A percentile compares a stretch with the other conserved stretches of the same genome.
These are phyloP conservation scores for Pandion haliaetus DNA, from an alignment of 2,113 vertebrate genomes.

Conservation along the genomic window DNA sequence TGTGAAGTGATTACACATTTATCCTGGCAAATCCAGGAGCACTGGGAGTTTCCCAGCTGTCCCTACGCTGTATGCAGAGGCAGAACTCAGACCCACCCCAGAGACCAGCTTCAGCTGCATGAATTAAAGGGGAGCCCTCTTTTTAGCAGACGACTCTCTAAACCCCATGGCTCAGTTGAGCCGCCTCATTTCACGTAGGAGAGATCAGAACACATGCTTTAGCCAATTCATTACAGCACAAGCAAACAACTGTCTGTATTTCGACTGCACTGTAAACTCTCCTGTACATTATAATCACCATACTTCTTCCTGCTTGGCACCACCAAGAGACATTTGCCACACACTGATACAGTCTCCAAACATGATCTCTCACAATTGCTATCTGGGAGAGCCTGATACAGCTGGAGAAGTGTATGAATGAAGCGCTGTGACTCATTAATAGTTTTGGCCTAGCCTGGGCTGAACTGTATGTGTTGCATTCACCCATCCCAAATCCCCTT, in stretches of 20 bases:
- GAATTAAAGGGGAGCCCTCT: neutral
- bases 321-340: neutral
- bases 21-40: neutral
- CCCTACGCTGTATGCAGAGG: neutral
- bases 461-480: neutral
- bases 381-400: neutral
- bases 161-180: neutral
- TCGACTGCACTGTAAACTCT: neutral
- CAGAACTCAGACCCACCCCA: neutral
- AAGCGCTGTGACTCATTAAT: neutral
- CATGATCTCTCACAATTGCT: neutral
- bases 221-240: neutral
- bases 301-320: neutral
- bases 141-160: neutral
- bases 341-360: neutral
- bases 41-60: neutral
- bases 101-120: neutral
- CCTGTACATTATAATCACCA: neutral
- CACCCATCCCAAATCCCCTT: conserved; percentile 26
- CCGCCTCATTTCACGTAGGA: neutral
- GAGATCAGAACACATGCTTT: neutral
- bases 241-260: neutral
- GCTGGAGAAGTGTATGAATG: neutral
- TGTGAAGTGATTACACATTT: neutral
- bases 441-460: neutral